Conservation (phyloP, 2,888 invertebrate genomes). For the Catocala sponsa region DNA sequence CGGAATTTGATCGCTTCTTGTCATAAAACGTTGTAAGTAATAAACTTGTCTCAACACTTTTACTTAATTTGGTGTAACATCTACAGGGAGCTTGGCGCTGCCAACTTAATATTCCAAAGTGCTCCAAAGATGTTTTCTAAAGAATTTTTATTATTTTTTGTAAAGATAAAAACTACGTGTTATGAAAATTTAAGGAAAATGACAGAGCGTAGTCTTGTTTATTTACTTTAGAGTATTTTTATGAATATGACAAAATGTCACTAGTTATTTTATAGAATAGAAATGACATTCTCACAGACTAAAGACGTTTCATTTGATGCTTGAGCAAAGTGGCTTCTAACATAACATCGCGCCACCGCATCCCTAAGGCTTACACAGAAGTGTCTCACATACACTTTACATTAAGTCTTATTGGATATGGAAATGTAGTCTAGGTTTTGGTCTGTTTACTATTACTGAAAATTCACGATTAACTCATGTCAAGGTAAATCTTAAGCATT, state of each 20-base stretch:
- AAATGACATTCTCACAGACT: too few species aligned
- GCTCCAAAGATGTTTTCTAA: conserved; percentile 25
- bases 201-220: background rate
- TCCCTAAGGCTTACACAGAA: too few species aligned
- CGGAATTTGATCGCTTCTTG: conserved; percentile 11
- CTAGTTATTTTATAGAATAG: background rate
- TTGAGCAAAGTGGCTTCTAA: too few species aligned
- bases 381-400: too few species aligned
- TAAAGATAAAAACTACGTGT: conserved; percentile 9
- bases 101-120: conserved; percentile 34
- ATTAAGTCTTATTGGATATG: too few species aligned
- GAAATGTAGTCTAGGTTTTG: too few species aligned
- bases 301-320: too few species aligned
- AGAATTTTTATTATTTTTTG: conserved; percentile 21
- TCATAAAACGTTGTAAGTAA: conserved; percentile 9
- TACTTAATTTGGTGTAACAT: conserved; percentile 6
- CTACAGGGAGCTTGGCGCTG: conserved; percentile 22
- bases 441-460: too few species aligned
- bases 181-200: conserved; percentile 11
- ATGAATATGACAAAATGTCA: conserved; percentile 1
- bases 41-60: conserved; percentile 6
- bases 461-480: too few species aligned
- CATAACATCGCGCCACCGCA: too few species aligned
- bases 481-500: too few species aligned
- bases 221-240: background rate